Conservation (phyloP, 2,888 invertebrate species). For the Cremastinae sp. region DNA sequence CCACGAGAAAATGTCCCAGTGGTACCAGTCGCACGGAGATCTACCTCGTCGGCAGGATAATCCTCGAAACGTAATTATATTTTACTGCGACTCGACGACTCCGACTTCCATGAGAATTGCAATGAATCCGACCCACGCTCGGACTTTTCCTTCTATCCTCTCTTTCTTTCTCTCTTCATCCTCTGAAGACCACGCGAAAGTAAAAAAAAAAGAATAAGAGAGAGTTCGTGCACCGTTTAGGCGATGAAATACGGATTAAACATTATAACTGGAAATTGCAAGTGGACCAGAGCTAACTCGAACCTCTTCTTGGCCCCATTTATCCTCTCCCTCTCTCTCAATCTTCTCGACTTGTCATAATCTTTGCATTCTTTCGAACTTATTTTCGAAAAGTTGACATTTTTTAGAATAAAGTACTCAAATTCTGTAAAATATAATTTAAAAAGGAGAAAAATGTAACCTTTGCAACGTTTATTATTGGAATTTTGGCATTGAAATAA, state of each 20-base stretch:
- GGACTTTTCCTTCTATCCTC: constrained; percentile 4
- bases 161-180: constrained; percentile 5
- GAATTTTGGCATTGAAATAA: background rate
- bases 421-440: no score
- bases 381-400: background rate
- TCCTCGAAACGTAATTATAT: constrained; percentile 80
- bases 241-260: constrained; percentile 80
- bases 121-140: constrained; percentile 35
- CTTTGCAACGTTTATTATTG: no score
- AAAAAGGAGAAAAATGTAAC: no score
- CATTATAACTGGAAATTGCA: constrained; percentile 80
- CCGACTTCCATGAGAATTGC: constrained; percentile 76
- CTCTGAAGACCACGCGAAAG: constrained; percentile 70
- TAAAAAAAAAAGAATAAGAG: constrained; percentile 28
- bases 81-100: constrained; percentile 79
- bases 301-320: constrained; percentile 63
- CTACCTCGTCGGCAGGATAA: constrained; percentile 79
- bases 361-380: background rate
- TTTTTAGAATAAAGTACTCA: no score
- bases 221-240: constrained; percentile 68
- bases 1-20: constrained; percentile 57
- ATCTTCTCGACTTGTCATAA: background rate
- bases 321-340: constrained; percentile 7
- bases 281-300: constrained; percentile 57
- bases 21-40: constrained; percentile 76